Evolutionary conservation across 2,888 invertebrate genomes (phyloP).

Genomic region (Lucinisca nassula): DNA sequence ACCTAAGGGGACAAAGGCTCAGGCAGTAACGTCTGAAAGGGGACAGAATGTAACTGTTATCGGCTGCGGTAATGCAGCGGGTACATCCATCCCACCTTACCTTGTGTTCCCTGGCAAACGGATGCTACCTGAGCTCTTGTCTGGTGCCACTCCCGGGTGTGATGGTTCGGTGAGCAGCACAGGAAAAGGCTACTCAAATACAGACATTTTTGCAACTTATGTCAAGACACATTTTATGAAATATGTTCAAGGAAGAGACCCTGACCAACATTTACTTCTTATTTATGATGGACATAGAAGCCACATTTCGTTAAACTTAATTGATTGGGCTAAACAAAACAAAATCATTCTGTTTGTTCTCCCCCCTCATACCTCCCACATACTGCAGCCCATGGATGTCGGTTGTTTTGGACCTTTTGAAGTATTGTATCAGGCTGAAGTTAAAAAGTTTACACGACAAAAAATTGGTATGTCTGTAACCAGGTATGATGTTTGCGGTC

Average conservation of each 20-base stretch:
- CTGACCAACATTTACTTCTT: neutral
- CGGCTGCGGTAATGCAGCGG: neutral
- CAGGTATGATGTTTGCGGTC: neutral
- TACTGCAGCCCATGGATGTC: slow-evolving; percentile 55
- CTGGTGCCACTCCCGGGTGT: neutral
- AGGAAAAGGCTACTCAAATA: neutral
- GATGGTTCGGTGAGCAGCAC: neutral
- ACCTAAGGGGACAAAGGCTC: no score
- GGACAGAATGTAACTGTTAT: neutral
- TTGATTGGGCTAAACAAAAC: slow-evolving; percentile 48
- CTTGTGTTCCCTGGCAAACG: neutral
- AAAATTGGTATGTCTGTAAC: neutral
- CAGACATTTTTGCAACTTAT: neutral
- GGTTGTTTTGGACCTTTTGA: slow-evolving; percentile 48
- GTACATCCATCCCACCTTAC: neutral
- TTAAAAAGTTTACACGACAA: slow-evolving; percentile 43
- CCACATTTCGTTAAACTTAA: slow-evolving; percentile 40
- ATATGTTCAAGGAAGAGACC: neutral
- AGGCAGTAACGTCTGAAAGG: neutral
- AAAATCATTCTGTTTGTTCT: slow-evolving; percentile 54
- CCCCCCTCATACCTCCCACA: slow-evolving; percentile 55
- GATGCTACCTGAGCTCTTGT: neutral
- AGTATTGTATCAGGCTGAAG: slow-evolving; percentile 46
- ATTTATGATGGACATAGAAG: slow-evolving; percentile 44
- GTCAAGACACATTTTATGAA: neutral